A percentile compares a stretch with the other conserved stretches of the same genome.
These are phyloP conservation scores for Chaenogobius annularis DNA, from an alignment of 2,113 vertebrate species.

Conservation along the genomic window DNA sequence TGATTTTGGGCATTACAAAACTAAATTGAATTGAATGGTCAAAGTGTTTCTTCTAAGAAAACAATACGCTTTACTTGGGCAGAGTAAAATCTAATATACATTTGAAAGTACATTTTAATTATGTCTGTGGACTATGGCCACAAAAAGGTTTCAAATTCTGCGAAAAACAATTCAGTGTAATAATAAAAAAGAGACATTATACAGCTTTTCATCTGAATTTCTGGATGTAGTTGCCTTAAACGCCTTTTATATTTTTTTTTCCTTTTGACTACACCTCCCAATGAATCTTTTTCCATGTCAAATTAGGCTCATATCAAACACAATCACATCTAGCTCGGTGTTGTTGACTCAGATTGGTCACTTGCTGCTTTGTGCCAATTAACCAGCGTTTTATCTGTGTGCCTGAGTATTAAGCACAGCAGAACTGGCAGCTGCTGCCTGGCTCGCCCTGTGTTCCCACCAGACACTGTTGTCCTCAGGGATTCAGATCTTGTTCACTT, in stretches of 20 bases:
- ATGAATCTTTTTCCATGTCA: neutral
- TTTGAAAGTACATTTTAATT: too few species aligned
- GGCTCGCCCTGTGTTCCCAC: constrained; percentile 28
- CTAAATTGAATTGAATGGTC: too few species aligned
- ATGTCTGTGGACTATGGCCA: neutral
- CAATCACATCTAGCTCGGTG: neutral
- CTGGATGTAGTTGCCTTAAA: constrained; percentile 14
- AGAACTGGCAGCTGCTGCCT: constrained; percentile 31
- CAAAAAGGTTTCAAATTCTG: neutral
- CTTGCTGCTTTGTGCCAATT: constrained; percentile 24
- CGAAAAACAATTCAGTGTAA: neutral
- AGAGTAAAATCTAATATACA: too few species aligned
- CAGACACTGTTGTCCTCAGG: constrained; percentile 24
- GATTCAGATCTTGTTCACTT: constrained; percentile 42
- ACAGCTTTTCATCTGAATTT: constrained; percentile 2
- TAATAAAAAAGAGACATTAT: neutral
- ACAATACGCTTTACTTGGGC: too few species aligned
- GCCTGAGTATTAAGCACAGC: constrained; percentile 7
- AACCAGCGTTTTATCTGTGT: constrained; percentile 2
- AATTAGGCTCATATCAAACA: constrained; percentile 15
- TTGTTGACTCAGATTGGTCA: constrained; percentile 3
- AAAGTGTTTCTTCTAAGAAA: too few species aligned
- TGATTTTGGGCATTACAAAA: too few species aligned
- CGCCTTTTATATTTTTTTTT: neutral
- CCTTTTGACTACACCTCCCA: neutral